Percentiles rank a stretch among this genome's conserved stretches.
These are phyloP conservation scores for Tenrec ecaudatus DNA, from an alignment of 2,113 vertebrate species.

Conservation along the genomic window DNA sequence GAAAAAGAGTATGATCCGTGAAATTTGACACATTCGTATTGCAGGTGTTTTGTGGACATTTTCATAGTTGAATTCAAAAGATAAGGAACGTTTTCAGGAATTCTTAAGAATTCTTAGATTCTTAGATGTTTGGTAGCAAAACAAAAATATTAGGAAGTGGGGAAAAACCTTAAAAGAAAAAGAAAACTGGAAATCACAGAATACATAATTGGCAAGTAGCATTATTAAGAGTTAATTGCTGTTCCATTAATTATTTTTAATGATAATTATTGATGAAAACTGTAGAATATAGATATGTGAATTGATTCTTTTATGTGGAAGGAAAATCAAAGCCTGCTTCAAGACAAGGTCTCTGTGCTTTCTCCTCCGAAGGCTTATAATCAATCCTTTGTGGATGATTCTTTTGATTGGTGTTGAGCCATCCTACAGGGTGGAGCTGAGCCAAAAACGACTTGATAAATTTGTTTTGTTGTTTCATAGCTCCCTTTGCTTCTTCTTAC, in stretches of 20 bases:
- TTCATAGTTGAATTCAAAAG: background rate
- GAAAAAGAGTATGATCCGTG: background rate
- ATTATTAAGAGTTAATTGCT: background rate
- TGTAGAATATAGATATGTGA: background rate
- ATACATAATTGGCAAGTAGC: background rate
- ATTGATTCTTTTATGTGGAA: background rate
- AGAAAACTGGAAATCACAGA: background rate
- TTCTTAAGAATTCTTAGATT: conserved; percentile 8
- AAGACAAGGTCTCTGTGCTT: background rate
- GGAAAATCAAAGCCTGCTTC: background rate
- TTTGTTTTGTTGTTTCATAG: background rate
- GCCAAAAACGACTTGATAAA: too few relatives aligned
- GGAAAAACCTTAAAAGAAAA: background rate
- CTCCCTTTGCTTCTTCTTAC: background rate
- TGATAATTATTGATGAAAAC: background rate
- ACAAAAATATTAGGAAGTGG: background rate
- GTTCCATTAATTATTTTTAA: background rate
- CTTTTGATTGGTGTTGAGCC: background rate
- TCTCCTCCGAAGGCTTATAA: background rate
- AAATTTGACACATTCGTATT: background rate
- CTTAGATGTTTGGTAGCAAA: conserved; percentile 9
- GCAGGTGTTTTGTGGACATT: background rate
- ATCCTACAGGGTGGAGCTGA: too few relatives aligned
- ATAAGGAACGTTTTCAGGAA: background rate
- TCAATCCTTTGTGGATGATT: background rate